A percentile compares a stretch with the other conserved stretches of the same genome.
Conservation (phyloP, 1,140 invertebrate species). For the Liolophura sinensis region DNA sequence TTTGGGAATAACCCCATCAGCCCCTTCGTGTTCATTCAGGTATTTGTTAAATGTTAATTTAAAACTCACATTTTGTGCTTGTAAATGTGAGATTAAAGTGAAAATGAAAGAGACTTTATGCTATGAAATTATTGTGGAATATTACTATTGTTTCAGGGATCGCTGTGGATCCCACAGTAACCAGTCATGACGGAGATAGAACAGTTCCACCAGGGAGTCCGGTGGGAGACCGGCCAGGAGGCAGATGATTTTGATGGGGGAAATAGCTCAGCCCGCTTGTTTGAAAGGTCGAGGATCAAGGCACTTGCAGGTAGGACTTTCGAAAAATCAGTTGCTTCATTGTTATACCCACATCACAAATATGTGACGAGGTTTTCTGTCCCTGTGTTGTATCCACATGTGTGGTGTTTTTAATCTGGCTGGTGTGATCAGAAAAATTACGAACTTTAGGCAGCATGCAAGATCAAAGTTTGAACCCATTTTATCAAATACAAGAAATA, state of each 20-base stretch:
- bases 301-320: slow-evolving; percentile 86
- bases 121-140: background rate
- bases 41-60: background rate
- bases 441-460: too few relatives aligned
- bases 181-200: slow-evolving; percentile 53
- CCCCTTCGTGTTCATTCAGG: background rate
- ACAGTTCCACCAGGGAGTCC: slow-evolving; percentile 39
- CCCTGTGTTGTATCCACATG: too few relatives aligned
- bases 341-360: too few relatives aligned
- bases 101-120: background rate
- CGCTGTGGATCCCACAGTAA: slow-evolving; percentile 1
- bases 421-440: too few relatives aligned
- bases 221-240: slow-evolving; percentile 49
- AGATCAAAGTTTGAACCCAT: too few relatives aligned
- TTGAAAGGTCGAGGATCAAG: slow-evolving; percentile 98
- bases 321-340: too few relatives aligned
- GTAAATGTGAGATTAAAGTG: background rate
- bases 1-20: background rate
- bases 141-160: background rate
- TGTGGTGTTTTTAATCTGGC: too few relatives aligned
- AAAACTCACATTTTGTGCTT: background rate
- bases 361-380: too few relatives aligned
- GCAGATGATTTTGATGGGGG: slow-evolving; percentile 93
- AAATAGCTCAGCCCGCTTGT: slow-evolving; percentile 96
- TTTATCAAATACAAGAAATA: too few relatives aligned